These are phyloP conservation scores for Sander vitreus DNA, from an alignment of 2,113 vertebrate species.

Conservation along the genomic window DNA sequence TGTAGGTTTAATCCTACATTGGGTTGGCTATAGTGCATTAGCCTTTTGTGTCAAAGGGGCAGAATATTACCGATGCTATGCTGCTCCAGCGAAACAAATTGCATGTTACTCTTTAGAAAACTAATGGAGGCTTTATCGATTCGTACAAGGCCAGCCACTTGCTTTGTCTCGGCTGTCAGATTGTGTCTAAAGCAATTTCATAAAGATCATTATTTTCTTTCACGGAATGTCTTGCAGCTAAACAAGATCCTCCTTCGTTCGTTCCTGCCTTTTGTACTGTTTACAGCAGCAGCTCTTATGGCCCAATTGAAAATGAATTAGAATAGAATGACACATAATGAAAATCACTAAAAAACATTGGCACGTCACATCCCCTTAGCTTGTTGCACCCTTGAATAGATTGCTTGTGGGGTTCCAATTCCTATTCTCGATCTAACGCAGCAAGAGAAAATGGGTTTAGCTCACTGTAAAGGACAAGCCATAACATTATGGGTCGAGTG, in stretches of 20 bases:
- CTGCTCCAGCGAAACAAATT: conserved; percentile 69
- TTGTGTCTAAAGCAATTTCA: conserved; percentile 83
- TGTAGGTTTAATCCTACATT: conserved; percentile 72
- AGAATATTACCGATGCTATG: conserved; percentile 71
- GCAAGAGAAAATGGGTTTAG: conserved; percentile 77
- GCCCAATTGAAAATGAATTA: conserved; percentile 86
- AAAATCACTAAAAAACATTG: conserved; percentile 84
- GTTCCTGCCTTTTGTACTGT: conserved; percentile 62
- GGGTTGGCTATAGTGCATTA: conserved; percentile 64
- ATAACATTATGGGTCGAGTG: conserved; percentile 72
- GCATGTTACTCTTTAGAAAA: conserved; percentile 77
- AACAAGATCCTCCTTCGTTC: conserved; percentile 76
- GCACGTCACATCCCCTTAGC: conserved; percentile 84
- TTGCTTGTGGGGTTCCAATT: conserved; percentile 83
- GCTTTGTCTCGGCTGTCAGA: conserved; percentile 79
- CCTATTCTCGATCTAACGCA: conserved; percentile 58
- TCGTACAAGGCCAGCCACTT: conserved; percentile 76
- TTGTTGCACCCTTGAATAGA: conserved; percentile 82
- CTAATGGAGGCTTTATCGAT: conserved; percentile 84
- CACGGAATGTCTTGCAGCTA: conserved; percentile 71
- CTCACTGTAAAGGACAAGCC: conserved; percentile 74
- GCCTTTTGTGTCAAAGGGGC: conserved; percentile 60
- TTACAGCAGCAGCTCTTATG: conserved; percentile 77
- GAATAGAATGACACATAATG: conserved; percentile 85
- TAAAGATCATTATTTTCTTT: conserved; percentile 83